These are phyloP conservation scores for Euplagia quadripunctaria DNA, from an alignment of 2,888 invertebrate species.

Conservation along the genomic window DNA sequence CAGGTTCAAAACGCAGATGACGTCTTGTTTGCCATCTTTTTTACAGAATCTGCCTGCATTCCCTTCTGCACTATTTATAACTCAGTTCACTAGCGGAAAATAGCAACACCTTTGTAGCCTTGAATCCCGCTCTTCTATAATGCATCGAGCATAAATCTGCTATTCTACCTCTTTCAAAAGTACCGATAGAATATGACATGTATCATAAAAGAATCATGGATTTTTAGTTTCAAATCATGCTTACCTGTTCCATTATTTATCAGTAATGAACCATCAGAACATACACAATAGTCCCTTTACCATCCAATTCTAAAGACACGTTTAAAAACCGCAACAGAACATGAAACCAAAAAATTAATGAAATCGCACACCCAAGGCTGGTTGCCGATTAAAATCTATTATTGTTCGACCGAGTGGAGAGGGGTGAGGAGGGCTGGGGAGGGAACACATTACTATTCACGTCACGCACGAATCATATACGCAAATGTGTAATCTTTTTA, in stretches of 20 bases:
- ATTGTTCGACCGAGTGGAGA: constrained; percentile 60
- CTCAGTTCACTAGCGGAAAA: too few relatives aligned
- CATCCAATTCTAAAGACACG: constrained; percentile 12
- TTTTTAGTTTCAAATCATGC: background rate
- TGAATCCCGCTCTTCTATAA: too few relatives aligned
- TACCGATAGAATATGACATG: background rate
- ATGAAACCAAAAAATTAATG: constrained; percentile 53
- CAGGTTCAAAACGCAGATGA: too few relatives aligned
- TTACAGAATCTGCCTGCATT: too few relatives aligned
- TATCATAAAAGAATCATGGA: background rate
- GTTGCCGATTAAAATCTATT: constrained; percentile 84
- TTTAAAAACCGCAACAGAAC: constrained; percentile 35
- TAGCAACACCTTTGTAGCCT: too few relatives aligned
- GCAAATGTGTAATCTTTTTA: constrained; percentile 85
- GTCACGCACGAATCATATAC: constrained; percentile 82
- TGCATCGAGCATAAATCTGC: background rate
- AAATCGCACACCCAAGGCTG: constrained; percentile 64
- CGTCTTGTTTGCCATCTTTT: too few relatives aligned
- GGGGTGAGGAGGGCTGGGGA: constrained; percentile 55
- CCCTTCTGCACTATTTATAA: too few relatives aligned
- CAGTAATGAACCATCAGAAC: background rate
- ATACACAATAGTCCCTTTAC: background rate
- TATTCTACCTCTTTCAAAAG: background rate
- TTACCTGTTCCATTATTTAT: background rate
- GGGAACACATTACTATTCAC: constrained; percentile 78